A percentile compares a stretch with the other conserved stretches of the same genome.
Evolutionary conservation across 2,797 vertebrate species (phyloP).

Genomic region (Avahi laniger): DNA sequence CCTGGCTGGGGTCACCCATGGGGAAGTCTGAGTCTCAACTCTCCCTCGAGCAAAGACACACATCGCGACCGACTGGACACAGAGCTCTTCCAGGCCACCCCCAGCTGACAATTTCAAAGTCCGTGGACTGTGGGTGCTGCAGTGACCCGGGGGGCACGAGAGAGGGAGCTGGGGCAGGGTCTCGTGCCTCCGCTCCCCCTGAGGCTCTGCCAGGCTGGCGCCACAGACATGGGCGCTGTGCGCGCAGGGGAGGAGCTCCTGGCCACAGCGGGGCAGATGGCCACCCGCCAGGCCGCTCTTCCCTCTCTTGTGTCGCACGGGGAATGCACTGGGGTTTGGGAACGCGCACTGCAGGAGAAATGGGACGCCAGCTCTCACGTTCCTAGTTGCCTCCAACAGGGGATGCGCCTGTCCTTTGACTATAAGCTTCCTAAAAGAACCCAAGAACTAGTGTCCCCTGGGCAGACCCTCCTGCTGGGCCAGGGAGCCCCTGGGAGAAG

Average conservation of each 20-base stretch:
- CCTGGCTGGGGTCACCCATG: not conserved
- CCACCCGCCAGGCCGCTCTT: too few relatives aligned
- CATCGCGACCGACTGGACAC: constrained; percentile 74
- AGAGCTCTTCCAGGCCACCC: constrained; percentile 80
- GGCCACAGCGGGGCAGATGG: not conserved
- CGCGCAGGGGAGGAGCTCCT: not conserved
- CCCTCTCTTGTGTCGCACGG: rapidly evolving
- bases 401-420: not conserved
- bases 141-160: too few relatives aligned
- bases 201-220: not conserved
- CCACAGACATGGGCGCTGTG: rapidly evolving
- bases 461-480: not conserved
- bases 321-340: not conserved
- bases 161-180: not conserved
- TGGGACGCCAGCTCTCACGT: not conserved
- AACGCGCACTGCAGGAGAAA: not conserved
- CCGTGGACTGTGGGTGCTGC: rapidly evolving
- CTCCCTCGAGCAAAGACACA: constrained; percentile 83
- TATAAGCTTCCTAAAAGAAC: not conserved
- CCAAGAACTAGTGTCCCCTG: not conserved
- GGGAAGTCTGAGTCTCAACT: constrained; percentile 75
- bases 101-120: not conserved
- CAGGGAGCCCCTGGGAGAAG: not conserved
- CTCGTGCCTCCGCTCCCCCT: not conserved
- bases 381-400: not conserved